Evolutionary conservation across 2,797 vertebrate genomes (phyloP).

Genomic region (Anableps anableps): DNA sequence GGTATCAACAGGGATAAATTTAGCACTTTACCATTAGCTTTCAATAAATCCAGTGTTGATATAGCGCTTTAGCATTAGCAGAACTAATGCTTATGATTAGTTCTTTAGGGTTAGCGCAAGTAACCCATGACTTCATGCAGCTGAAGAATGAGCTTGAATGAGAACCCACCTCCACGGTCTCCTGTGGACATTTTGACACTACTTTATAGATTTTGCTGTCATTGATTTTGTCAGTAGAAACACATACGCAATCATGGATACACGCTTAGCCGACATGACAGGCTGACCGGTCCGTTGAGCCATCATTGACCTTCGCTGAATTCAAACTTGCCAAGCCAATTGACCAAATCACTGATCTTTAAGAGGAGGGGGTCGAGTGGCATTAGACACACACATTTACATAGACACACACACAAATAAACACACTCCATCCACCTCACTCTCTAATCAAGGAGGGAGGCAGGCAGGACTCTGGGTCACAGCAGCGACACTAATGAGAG

Average conservation of each 20-base stretch:
- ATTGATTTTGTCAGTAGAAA: conserved; percentile 53
- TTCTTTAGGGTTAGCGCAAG: too few relatives aligned
- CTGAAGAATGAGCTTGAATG: conserved; percentile 3
- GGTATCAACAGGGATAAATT: too few relatives aligned
- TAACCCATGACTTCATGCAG: neutral
- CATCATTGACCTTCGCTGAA: conserved; percentile 79
- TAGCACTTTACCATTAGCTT: too few relatives aligned
- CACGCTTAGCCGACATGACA: conserved; percentile 59
- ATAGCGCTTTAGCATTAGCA: too few relatives aligned
- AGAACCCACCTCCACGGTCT: conserved; percentile 7
- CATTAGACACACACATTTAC: conserved; percentile 43
- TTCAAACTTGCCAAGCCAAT: conserved; percentile 83
- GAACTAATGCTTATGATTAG: neutral
- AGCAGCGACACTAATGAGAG: conserved; percentile 82
- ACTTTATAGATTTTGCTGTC: conserved; percentile 48
- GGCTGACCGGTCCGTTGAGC: conserved; percentile 78
- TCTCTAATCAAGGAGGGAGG: conserved; percentile 83
- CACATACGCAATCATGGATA: conserved; percentile 28
- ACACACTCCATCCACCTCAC: conserved; percentile 69
- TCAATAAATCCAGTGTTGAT: too few relatives aligned
- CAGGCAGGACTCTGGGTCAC: conserved; percentile 79
- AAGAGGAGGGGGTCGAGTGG: conserved; percentile 67
- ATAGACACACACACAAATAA: conserved; percentile 21
- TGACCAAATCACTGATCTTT: conserved; percentile 88
- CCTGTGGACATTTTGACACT: conserved; percentile 26